Conservation (phyloP, 1,140 invertebrate genomes). For the Diorhabda carinulata region DNA sequence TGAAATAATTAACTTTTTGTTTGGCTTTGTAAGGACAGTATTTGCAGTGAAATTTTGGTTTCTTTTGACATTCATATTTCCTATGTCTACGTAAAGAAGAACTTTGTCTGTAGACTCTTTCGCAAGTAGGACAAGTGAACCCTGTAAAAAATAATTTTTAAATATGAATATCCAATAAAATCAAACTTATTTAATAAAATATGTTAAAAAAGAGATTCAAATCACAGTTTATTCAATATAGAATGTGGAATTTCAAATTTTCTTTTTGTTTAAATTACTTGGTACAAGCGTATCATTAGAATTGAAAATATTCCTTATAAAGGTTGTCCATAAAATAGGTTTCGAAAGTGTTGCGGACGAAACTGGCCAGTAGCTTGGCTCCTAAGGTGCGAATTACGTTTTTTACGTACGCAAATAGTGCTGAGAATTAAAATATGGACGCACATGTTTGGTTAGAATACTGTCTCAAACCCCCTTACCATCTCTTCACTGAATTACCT, state of each 20-base stretch:
- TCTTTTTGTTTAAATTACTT: slow-evolving; percentile 2
- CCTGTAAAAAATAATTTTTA: background rate
- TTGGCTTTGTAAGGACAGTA: slow-evolving; percentile 46
- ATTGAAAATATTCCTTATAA: background rate
- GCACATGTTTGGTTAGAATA: too few relatives aligned
- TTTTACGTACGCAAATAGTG: too few relatives aligned
- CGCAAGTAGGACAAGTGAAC: slow-evolving; percentile 35
- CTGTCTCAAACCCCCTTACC: too few relatives aligned
- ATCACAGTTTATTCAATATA: background rate
- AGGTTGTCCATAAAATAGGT: too few relatives aligned
- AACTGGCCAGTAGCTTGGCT: too few relatives aligned
- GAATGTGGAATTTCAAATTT: background rate
- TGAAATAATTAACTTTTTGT: slow-evolving; percentile 26
- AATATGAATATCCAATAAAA: background rate
- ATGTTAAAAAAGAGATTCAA: background rate
- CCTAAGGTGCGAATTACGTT: too few relatives aligned
- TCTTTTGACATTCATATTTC: slow-evolving; percentile 65
- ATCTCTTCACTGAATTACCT: too few relatives aligned
- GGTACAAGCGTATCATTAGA: background rate
- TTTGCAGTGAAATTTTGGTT: slow-evolving; percentile 61
- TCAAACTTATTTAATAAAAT: background rate
- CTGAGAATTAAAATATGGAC: too few relatives aligned
- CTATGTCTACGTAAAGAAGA: slow-evolving; percentile 57
- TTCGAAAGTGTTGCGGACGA: too few relatives aligned
- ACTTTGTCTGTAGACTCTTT: slow-evolving; percentile 53